Base-by-base conservation (phyloP, 2,888 invertebrate genomes). In the Melieria picta region DNA sequence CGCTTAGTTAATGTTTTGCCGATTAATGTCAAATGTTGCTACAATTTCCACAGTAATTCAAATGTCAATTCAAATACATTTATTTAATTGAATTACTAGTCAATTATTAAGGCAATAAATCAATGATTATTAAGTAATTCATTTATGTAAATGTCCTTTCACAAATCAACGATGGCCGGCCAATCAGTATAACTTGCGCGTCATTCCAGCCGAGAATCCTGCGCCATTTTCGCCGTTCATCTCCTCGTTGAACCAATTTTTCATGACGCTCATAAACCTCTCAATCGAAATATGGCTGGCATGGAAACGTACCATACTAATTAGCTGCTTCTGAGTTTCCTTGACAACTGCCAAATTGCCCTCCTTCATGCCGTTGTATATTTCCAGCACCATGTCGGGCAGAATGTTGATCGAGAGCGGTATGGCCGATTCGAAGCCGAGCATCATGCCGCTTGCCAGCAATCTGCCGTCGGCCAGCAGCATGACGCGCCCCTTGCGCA, bases 361-460 rank as follows among this genome's bases (percentile, higher is more conserved):
- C 5, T 43, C 4, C 11, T 87, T 87, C 4, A 90, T 87, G 43
- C 88, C 88, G n/a, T 88, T 83, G 63, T 90, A 77, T 75, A 93
- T 91, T 66, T 89, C 85, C 11, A 89, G 83, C 11, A 90, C 89
- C 43, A 89, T 80, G 73, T 88, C 86, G 3, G 93, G 92, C 80
- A 91, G 89, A 76, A 94, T 86, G 81, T 92, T 94, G 74, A 90
- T 89, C 4, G 91, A 88, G 0, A 93, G 93, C 48, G 92, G 91
- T 75, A 94, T 93, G 50, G 91, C 89, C 2, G 93, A 93, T 79
- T 91, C 90, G 78, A 93, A 91, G 58, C 93, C 94, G 4, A 92
- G 81, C 0, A 90, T 85, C 47, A 90, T 89, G 0, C 91, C 93
- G 52, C 91, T 91, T 0, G 90, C 89, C 70, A 93, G 83, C 47